These are phyloP conservation scores for Holothuria leucospilota DNA, from an alignment of 53 echinoderm and acorn worm species.

Conservation along the genomic window DNA sequence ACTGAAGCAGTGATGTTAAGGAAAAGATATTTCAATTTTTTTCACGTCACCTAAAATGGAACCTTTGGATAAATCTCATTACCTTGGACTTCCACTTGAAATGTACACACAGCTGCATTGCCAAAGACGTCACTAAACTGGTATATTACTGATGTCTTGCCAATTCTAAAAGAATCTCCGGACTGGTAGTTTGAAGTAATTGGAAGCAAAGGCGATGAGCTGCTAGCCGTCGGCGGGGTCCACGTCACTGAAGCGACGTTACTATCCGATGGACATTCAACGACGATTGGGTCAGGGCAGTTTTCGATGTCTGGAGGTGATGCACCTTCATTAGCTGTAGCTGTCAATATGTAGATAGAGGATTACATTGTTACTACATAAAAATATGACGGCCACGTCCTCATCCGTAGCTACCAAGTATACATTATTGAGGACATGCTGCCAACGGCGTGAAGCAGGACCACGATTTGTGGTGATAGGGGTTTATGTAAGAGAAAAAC, in stretches of 20 bases:
- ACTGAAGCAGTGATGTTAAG: no score
- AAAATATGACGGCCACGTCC: no score
- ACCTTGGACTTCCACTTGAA: not conserved
- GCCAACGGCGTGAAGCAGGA: no score
- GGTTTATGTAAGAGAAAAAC: no score
- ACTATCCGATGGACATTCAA: not conserved
- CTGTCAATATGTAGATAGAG: no score
- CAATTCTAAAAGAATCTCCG: slow-evolving; percentile 8
- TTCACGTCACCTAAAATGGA: no score
- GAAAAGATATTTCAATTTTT: no score
- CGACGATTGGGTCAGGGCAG: not conserved
- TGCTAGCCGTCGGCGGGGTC: not conserved
- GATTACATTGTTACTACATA: no score
- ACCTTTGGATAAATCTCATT: not conserved
- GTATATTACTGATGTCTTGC: slow-evolving; percentile 7
- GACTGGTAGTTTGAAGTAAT: slow-evolving; percentile 1
- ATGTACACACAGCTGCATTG: not conserved
- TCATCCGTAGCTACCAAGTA: no score
- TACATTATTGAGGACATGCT: no score
- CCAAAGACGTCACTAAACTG: not conserved
- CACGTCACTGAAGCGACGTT: slow-evolving; percentile 5
- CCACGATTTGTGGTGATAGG: no score
- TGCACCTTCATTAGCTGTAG: not conserved
- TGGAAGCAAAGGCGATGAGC: not conserved
- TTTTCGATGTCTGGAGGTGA: not conserved